Conservation (phyloP, 2,888 invertebrate genomes). For the Orthonevra nobilis region DNA sequence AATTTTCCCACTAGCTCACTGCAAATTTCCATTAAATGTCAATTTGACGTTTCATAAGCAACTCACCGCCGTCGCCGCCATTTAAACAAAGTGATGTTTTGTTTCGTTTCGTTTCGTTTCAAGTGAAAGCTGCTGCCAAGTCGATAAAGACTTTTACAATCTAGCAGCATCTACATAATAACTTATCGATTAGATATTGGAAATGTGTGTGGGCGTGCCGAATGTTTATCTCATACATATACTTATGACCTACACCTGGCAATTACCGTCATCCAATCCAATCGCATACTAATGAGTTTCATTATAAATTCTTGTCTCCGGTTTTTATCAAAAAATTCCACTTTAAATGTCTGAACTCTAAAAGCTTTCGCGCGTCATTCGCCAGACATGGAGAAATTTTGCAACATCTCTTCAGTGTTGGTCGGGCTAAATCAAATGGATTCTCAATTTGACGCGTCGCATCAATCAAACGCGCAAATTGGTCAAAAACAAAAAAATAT, state of each 20-base stretch:
- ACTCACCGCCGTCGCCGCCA: not conserved
- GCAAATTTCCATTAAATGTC: constrained; percentile 42
- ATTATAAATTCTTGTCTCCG: constrained; percentile 17
- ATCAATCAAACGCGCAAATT: constrained; percentile 27
- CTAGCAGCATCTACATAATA: constrained; percentile 26
- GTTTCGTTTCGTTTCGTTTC: constrained; percentile 6
- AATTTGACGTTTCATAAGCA: constrained; percentile 41
- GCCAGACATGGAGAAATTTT: constrained; percentile 24
- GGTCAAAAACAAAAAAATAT: not conserved
- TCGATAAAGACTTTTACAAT: constrained; percentile 9
- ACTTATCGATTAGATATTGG: constrained; percentile 55
- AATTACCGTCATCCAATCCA: constrained; percentile 43
- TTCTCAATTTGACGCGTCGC: constrained; percentile 23
- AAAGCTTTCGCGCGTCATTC: too few species aligned
- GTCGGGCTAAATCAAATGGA: not conserved
- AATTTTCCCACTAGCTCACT: constrained; percentile 12
- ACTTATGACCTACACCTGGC: constrained; percentile 43
- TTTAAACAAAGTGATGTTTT: constrained; percentile 21
- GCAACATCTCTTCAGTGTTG: constrained; percentile 8
- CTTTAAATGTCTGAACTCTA: not conserved
- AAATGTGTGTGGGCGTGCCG: constrained; percentile 46
- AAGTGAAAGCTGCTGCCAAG: constrained; percentile 49
- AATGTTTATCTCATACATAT: constrained; percentile 23
- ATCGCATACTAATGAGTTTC: constrained; percentile 49
- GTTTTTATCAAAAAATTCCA: constrained; percentile 11